Percentiles rank a stretch among this genome's conserved stretches.
phyloP scores from a whole-genome alignment of 2,113 vertebrate species.

The cattle (Bos taurus) region DNA sequence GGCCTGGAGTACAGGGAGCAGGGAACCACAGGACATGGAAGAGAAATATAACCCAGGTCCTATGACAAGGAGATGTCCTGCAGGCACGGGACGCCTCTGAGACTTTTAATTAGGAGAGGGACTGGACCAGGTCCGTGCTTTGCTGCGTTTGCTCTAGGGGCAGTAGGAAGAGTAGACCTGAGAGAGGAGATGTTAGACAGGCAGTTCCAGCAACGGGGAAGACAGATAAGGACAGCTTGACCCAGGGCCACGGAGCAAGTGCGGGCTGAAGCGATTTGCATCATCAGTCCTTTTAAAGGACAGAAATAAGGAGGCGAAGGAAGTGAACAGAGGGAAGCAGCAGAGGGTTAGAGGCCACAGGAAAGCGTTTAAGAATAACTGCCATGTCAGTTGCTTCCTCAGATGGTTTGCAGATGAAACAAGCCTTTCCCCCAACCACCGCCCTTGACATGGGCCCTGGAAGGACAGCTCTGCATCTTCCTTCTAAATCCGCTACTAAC shows the following conservation, averaged over 20 bases:
- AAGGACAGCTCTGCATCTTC: not conserved
- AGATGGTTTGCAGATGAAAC: not conserved
- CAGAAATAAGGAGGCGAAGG: not conserved
- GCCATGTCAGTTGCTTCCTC: not conserved
- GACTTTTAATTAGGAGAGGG: not conserved
- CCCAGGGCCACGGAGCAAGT: not conserved
- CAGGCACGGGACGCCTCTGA: not conserved
- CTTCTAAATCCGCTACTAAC: not conserved
- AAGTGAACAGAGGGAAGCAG: not conserved
- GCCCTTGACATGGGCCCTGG: not conserved
- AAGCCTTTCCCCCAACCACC: not conserved
- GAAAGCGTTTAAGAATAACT: not conserved
- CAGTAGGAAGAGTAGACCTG: not conserved
- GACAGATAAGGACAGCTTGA: not conserved
- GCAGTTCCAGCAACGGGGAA: not conserved
- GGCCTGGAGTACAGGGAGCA: not conserved
- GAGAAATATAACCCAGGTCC: not conserved
- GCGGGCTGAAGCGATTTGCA: not conserved
- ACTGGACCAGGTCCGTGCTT: not conserved
- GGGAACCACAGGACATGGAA: not conserved
- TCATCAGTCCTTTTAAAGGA: not conserved
- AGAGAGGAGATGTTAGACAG: not conserved
- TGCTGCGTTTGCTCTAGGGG: not conserved
- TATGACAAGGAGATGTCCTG: not conserved
- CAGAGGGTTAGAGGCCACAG: not conserved